A percentile compares a stretch with the other conserved stretches of the same genome.
Evolutionary conservation across 2,888 invertebrate species (phyloP).

Genomic region (Lasioglossum marginatum): DNA sequence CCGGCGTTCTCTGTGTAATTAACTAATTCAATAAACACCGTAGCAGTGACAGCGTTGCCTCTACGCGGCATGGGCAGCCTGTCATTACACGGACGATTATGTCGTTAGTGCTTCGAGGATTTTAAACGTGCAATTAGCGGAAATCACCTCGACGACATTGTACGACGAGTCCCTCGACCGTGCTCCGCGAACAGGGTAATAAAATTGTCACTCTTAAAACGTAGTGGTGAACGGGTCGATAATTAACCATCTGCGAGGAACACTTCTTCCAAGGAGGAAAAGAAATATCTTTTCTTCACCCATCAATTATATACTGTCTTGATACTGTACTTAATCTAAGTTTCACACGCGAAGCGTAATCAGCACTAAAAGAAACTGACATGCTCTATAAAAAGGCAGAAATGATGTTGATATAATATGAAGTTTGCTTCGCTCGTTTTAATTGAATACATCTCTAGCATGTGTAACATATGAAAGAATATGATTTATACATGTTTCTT

Average conservation of each 20-base stretch:
- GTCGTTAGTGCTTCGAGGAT: constrained; percentile 69
- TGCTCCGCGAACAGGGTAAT: constrained; percentile 41
- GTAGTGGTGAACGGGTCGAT: constrained; percentile 18
- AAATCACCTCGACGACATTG: constrained; percentile 61
- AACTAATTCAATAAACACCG: constrained; percentile 78
- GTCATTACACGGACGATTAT: constrained; percentile 76
- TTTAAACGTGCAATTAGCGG: constrained; percentile 74
- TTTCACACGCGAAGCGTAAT: background rate
- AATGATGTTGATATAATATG: background rate
- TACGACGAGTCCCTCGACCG: constrained; percentile 19
- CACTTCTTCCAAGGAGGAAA: background rate
- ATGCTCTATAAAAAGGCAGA: background rate
- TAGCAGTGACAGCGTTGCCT: constrained; percentile 74
- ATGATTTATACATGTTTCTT: background rate
- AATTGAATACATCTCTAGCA: background rate
- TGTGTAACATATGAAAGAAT: background rate
- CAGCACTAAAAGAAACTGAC: background rate
- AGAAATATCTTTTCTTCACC: background rate
- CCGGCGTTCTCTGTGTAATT: constrained; percentile 49
- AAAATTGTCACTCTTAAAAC: constrained; percentile 51
- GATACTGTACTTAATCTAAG: background rate
- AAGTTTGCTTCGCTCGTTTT: background rate
- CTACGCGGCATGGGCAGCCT: constrained; percentile 65
- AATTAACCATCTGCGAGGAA: constrained; percentile 38
- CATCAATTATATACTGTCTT: background rate